Conservation (phyloP, 2,113 vertebrate genomes). For the Bungarus multicinctus region DNA sequence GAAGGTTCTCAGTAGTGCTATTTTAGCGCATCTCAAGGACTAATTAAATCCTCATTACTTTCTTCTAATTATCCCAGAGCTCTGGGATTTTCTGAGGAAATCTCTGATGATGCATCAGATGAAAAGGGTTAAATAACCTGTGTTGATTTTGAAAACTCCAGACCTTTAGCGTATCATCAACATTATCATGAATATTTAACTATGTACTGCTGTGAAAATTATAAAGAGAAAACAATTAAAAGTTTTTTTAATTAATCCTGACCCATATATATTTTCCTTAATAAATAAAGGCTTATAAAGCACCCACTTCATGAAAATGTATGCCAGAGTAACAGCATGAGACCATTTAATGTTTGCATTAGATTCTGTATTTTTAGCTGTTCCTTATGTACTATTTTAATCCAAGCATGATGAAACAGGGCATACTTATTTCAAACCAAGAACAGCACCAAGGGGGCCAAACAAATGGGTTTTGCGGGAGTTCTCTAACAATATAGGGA, state of each 20-base stretch:
- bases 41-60: constrained; percentile 79
- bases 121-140: constrained; percentile 77
- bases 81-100: constrained; percentile 65
- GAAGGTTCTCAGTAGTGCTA: constrained; percentile 64
- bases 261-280: constrained; percentile 77
- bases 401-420: constrained; percentile 52
- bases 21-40: constrained; percentile 72
- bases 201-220: constrained; percentile 74
- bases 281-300: constrained; percentile 77
- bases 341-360: constrained; percentile 71
- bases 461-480: neutral
- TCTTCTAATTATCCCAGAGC: constrained; percentile 75
- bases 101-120: constrained; percentile 67
- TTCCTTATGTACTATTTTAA: constrained; percentile 65
- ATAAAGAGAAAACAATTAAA: constrained; percentile 77
- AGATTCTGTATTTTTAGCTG: constrained; percentile 61
- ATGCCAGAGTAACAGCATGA: constrained; percentile 59
- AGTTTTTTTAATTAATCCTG: constrained; percentile 77
- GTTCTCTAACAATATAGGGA: constrained; percentile 11
- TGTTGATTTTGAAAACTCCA: constrained; percentile 69
- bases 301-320: constrained; percentile 64
- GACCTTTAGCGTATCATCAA: constrained; percentile 72
- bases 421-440: constrained; percentile 20
- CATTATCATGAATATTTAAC: constrained; percentile 78
- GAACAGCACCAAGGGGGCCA: constrained; percentile 1